Base-by-base conservation (phyloP, 2,113 vertebrate species). In the Pseudonaja textilis region DNA sequence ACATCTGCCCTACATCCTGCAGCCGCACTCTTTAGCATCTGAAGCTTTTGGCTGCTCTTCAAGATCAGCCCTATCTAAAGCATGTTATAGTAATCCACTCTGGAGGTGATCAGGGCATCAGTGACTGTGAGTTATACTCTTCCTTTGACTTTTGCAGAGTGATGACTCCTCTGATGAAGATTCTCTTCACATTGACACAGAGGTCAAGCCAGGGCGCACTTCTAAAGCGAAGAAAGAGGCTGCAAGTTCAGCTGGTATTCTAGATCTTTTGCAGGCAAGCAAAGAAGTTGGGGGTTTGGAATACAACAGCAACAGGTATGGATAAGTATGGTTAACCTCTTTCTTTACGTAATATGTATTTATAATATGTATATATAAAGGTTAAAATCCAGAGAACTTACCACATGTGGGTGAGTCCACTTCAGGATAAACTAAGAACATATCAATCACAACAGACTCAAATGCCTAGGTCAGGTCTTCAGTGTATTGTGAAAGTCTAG, bases 211-310 rank as follows among this genome's bases (percentile, higher is more conserved):
- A 0, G 93, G 98, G 93, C 98, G 98, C 93, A 99, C 98, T 88
- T 98, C 98, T 90, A 99, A 99, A 97, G 98, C 97, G 91, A 99
- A 99, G 97, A 99, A 99, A 95, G 99, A 99, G 92, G 97, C 96
- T 0, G 98, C 98, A 93, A 99, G 98, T 85, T 98, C 97, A 0
- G 98, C 98, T 0, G 99, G 99, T 93, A 99, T 99, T 91, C 97
- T 99, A 91, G 99, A 99, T 96, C 98, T 99, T 95, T 97, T 99
- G 95, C 99, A 99, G 97, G 99, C 99, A 93, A 99, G 99, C 96
- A 99, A 99, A 96, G 99, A 99, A 98, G 99, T 99, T 93, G 99
- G 99, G 11, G 99, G 98, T 11, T 98, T 99, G 3, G 99, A 99
- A 96, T 99, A 99, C 97, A 98, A 98, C 96, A 96, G 98, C 96